These are phyloP conservation scores for Syngnathus typhle DNA, from an alignment of 2,113 vertebrate genomes.

Conservation along the genomic window DNA sequence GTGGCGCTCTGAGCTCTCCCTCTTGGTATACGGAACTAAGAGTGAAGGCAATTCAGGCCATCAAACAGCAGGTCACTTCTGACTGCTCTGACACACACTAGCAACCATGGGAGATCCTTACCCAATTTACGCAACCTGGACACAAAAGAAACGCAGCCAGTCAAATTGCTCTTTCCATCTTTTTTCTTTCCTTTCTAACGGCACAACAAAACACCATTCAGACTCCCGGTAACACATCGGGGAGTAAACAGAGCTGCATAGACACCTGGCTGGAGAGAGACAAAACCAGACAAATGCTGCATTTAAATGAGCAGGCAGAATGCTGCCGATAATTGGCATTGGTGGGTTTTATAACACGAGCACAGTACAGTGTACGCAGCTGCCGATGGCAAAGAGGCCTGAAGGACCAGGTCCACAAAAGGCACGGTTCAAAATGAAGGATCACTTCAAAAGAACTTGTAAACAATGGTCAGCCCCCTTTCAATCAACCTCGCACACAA, in stretches of 20 bases:
- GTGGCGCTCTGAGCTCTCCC: constrained; percentile 14
- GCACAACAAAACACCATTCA: constrained; percentile 6
- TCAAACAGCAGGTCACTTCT: constrained; percentile 63
- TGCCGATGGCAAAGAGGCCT: constrained; percentile 52
- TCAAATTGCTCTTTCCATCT: constrained; percentile 21
- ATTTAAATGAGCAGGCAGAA: constrained; percentile 47
- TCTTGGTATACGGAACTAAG: constrained; percentile 30
- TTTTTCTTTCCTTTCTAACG: background rate
- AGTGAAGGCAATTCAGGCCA: constrained; percentile 61
- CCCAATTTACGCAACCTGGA: constrained; percentile 49
- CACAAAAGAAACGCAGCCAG: constrained; percentile 35
- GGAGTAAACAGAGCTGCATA: constrained; percentile 15
- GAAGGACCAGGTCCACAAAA: constrained; percentile 63
- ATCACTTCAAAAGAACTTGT: constrained; percentile 74
- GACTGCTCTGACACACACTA: constrained; percentile 49
- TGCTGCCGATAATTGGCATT: constrained; percentile 47
- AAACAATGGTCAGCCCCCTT: constrained; percentile 67
- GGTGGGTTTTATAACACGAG: constrained; percentile 46
- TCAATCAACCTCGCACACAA: constrained; percentile 50
- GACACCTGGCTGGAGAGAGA: constrained; percentile 31
- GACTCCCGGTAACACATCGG: background rate
- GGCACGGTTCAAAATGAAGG: constrained; percentile 60
- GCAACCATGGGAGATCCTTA: constrained; percentile 38
- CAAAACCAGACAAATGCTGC: constrained; percentile 11
- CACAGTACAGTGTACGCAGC: constrained; percentile 59